Conservation (phyloP, 2,113 vertebrate genomes). For the Syrmaticus mikado region DNA sequence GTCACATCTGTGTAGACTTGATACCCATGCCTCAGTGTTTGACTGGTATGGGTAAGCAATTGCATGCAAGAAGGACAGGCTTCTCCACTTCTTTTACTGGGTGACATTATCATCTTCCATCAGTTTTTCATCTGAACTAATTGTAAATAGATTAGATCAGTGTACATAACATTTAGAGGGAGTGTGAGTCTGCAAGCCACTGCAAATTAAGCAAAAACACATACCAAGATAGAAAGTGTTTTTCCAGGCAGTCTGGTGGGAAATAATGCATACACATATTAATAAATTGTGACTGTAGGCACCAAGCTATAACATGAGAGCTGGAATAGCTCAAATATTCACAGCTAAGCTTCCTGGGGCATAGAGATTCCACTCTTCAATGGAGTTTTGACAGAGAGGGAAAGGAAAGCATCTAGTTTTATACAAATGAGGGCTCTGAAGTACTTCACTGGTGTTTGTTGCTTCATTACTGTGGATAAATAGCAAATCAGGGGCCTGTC, state of each 20-base stretch:
- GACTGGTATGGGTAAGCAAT: background rate
- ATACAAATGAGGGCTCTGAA: background rate
- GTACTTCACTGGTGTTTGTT: background rate
- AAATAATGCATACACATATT: background rate
- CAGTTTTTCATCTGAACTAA: background rate
- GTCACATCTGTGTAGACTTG: background rate
- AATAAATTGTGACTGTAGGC: slow-evolving; percentile 11
- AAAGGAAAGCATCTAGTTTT: background rate
- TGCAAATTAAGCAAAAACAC: background rate
- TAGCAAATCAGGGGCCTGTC: background rate
- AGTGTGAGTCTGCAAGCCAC: background rate
- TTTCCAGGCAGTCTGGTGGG: background rate
- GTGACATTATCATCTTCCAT: background rate
- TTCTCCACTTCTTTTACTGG: background rate
- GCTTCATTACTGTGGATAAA: background rate
- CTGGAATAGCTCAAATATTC: background rate
- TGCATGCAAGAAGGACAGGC: background rate
- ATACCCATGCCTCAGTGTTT: background rate
- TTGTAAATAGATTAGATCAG: background rate
- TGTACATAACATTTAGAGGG: background rate
- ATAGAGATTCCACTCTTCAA: background rate
- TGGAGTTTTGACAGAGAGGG: background rate
- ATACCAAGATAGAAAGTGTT: background rate
- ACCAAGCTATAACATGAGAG: background rate
- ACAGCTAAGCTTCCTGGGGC: background rate